These are phyloP conservation scores for Entelurus aequoreus DNA, from an alignment of 2,113 vertebrate species.

Conservation along the genomic window DNA sequence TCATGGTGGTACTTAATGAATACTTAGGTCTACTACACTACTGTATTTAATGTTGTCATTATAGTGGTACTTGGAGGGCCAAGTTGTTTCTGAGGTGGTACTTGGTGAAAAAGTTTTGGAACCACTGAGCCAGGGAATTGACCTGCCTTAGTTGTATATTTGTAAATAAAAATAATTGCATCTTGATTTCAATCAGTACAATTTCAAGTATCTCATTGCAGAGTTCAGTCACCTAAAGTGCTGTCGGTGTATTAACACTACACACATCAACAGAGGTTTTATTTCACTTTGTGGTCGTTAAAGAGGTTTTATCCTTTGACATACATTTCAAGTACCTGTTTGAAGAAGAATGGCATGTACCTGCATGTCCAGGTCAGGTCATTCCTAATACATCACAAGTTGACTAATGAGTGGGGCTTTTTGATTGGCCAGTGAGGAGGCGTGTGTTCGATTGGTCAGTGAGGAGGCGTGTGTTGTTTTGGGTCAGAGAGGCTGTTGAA, in stretches of 20 bases:
- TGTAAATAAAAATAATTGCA: background rate
- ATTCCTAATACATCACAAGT: background rate
- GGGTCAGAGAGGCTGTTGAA: conserved; percentile 10
- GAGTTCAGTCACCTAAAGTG: conserved; percentile 33
- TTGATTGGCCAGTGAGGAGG: conserved; percentile 34
- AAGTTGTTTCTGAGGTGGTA: no score
- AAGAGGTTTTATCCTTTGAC: background rate
- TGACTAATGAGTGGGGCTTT: background rate
- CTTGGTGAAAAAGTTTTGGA: no score
- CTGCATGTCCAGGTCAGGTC: background rate
- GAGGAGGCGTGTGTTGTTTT: conserved; percentile 22
- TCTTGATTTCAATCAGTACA: background rate
- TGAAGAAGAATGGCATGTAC: background rate
- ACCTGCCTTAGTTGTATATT: background rate
- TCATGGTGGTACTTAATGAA: no score
- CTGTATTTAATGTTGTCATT: no score
- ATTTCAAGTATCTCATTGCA: conserved; percentile 15
- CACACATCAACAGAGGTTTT: conserved; percentile 4
- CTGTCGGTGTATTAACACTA: conserved; percentile 2
- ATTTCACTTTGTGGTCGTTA: background rate
- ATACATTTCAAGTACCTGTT: background rate
- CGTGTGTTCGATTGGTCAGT: conserved; percentile 33
- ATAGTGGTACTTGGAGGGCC: no score
- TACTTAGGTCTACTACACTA: no score
- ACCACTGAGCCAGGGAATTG: no score